Base-by-base conservation (phyloP, 2,113 vertebrate species). In the Plecotus auritus region DNA sequence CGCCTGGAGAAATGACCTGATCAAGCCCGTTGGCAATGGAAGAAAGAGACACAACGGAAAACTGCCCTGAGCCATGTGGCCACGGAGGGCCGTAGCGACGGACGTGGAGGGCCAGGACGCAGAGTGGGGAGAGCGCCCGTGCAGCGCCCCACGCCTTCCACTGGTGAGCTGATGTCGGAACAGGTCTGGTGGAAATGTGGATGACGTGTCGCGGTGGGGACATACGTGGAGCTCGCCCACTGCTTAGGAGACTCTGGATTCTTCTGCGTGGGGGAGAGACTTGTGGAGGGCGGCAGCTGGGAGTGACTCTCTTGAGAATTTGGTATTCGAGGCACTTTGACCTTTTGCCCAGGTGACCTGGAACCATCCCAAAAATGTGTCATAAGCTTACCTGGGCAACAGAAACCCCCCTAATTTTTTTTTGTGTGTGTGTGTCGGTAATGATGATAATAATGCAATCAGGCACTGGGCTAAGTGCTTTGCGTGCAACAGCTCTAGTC, bases 401-500 rank as follows among this genome's bases (percentile, higher is more conserved):
- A 30, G 40, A 76, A 37, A 74, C 42, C 8, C 47, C 47, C 4
- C 7, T 3, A 18, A 8, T 40, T 2, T 5, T 23, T 18, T 42
- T 76, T 4, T 28, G 4, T 30, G 14, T 49, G 72, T 5, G 26
- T 40, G 22, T 17, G 12, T 88, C 16, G 10, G 14, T 26, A 37
- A 74, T 32, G 7, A 30, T n/a, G 42, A 16, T 26, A 17, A 16
- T 5, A 22, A 74, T 8, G 66, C 59, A 23, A 0, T 5, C 45
- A n/a, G 47, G 28, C 13, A 8, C 16, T 56, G 54, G 32, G 49
- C 72, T 30, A 12, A 47, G 32, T 42, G n/a, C 32, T 84, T 54
- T 30, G 1, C 6, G 2, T 1, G 26, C 2, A 7, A 28, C 32
- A 14, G 18, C n/a, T 49, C 35, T 70, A 3, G 20, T 40, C 0